Percentiles rank a stretch among this genome's conserved stretches.
These are phyloP conservation scores for Pseudochirops corinnae DNA, from an alignment of 2,797 vertebrate species.

Conservation along the genomic window DNA sequence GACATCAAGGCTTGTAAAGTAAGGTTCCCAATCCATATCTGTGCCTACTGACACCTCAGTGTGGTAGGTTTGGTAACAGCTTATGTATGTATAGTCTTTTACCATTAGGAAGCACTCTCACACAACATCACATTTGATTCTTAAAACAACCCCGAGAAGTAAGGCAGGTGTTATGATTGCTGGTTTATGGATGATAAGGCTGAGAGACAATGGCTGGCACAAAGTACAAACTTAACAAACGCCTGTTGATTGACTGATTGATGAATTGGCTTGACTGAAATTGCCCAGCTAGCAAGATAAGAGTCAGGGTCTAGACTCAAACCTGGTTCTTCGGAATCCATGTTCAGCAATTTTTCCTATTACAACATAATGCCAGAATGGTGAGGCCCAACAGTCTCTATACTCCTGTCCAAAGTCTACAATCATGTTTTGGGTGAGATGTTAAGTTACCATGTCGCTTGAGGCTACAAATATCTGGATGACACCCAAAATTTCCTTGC, in stretches of 20 bases:
- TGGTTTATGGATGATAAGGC: background rate
- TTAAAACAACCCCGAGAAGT: background rate
- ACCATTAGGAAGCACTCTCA: background rate
- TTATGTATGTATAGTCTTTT: background rate
- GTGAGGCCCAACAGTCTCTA: background rate
- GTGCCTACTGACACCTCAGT: background rate
- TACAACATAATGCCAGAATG: background rate
- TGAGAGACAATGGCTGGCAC: background rate
- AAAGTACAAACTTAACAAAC: background rate
- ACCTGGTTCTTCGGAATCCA: background rate
- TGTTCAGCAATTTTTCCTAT: too few relatives aligned
- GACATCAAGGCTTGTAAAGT: background rate
- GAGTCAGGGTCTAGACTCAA: background rate
- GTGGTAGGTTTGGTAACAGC: background rate
- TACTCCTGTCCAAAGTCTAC: background rate
- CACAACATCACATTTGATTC: background rate
- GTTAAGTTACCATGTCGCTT: background rate
- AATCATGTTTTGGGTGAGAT: background rate
- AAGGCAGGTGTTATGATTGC: background rate
- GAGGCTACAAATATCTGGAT: background rate
- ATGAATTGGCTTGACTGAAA: background rate
- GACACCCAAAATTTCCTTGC: background rate
- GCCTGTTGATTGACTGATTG: background rate
- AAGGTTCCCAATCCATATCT: background rate
- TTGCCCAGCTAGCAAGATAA: background rate